phyloP scores from a whole-genome alignment of 2,113 vertebrate species.

The Sapajus apella region DNA sequence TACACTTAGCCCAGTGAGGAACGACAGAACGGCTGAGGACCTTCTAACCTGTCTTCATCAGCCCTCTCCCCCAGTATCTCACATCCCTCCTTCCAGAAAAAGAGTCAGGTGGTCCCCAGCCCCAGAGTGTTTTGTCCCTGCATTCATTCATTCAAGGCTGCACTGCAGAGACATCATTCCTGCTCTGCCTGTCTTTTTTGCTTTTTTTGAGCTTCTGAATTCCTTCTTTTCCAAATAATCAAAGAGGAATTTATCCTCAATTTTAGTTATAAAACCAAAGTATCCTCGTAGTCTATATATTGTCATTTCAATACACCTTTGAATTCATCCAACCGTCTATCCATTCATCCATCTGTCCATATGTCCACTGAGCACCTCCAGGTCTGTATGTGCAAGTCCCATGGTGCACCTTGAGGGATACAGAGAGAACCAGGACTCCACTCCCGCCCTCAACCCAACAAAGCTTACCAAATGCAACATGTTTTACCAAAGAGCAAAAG shows the following conservation, averaged over 20 bases:
- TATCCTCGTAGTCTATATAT: neutral
- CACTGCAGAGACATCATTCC: neutral
- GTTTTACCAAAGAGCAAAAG: neutral
- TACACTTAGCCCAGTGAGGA: neutral
- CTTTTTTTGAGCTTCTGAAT: neutral
- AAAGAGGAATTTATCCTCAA: neutral
- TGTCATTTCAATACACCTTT: neutral
- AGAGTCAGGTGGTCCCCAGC: neutral
- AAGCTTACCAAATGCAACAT: neutral
- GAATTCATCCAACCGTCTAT: neutral
- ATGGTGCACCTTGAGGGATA: fast-evolving
- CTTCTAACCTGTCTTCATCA: neutral
- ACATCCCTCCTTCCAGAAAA: neutral
- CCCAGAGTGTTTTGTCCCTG: too few relatives aligned
- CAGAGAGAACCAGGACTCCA: neutral
- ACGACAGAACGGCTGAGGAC: neutral
- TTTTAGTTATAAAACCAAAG: neutral
- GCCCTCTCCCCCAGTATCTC: neutral
- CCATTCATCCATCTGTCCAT: too few relatives aligned
- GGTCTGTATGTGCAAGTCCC: neutral
- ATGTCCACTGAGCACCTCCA: neutral
- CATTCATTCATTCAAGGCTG: neutral
- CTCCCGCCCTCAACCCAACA: neutral
- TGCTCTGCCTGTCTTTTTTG: neutral
- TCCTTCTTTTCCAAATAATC: neutral